These are phyloP conservation scores for Cataglyphis rosenhaueri DNA, from an alignment of 2,888 invertebrate genomes.

Conservation along the genomic window DNA sequence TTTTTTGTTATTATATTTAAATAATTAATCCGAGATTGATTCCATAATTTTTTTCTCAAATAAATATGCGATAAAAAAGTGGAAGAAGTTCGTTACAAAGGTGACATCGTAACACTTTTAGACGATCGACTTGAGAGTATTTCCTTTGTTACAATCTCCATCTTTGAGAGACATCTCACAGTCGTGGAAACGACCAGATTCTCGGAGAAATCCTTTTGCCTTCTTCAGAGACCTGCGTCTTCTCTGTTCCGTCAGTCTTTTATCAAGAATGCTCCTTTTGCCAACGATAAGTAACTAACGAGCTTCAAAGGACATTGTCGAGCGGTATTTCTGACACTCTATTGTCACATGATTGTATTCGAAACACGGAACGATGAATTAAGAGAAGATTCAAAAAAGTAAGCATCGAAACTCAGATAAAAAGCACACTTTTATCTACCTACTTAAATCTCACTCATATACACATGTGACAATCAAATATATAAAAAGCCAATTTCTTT, in stretches of 20 bases:
- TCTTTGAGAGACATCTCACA: conserved; percentile 59
- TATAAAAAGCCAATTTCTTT: conserved; percentile 3
- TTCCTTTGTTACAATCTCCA: conserved; percentile 61
- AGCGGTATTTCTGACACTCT: conserved; percentile 53
- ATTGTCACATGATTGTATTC: conserved; percentile 27
- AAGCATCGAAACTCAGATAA: background rate
- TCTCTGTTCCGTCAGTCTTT: conserved; percentile 55
- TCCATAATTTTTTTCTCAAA: background rate
- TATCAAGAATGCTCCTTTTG: conserved; percentile 49
- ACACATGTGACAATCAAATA: background rate
- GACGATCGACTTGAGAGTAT: conserved; percentile 34
- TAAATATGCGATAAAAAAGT: conserved; percentile 14
- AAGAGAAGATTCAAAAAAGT: conserved; percentile 16
- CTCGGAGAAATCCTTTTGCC: conserved; percentile 55
- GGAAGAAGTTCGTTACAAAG: conserved; percentile 35
- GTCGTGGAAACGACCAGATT: conserved; percentile 57
- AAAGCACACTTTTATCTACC: conserved; percentile 22
- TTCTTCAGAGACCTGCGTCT: conserved; percentile 34
- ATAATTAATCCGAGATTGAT: background rate
- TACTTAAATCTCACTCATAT: background rate
- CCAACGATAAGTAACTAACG: conserved; percentile 66
- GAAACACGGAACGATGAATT: conserved; percentile 14
- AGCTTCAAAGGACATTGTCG: conserved; percentile 58
- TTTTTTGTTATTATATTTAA: background rate
- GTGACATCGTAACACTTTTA: conserved; percentile 44